Evolutionary conservation across 2,888 invertebrate genomes (phyloP).

Genomic region (Acheta domesticus): DNA sequence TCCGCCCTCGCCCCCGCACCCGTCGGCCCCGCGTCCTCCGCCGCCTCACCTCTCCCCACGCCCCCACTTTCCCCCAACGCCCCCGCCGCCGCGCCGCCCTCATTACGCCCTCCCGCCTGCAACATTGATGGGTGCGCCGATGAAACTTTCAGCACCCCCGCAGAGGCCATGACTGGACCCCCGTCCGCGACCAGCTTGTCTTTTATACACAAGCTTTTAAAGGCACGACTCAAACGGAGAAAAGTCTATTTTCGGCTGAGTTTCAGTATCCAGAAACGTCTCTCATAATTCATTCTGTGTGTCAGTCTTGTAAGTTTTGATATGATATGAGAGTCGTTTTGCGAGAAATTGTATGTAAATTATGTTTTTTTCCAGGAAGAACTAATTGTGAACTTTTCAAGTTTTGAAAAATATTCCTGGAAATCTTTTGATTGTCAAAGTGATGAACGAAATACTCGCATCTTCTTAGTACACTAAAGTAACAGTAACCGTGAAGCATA

Average conservation of each 20-base stretch:
- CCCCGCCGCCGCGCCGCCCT: neutral
- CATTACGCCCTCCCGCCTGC: neutral
- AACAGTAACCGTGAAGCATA: too few relatives aligned
- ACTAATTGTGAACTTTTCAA: neutral
- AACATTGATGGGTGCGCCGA: neutral
- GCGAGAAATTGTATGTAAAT: neutral
- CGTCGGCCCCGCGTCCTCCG: neutral
- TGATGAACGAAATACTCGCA: neutral
- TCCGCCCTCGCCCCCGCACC: neutral
- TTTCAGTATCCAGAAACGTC: neutral
- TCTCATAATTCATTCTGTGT: neutral
- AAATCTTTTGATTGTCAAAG: neutral
- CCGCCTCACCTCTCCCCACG: neutral
- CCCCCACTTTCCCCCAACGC: neutral
- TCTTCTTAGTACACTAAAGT: too few relatives aligned
- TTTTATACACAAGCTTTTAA: conserved; percentile 18
- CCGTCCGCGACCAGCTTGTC: conserved; percentile 1
- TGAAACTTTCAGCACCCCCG: neutral
- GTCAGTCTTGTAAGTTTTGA: neutral
- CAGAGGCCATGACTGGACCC: neutral
- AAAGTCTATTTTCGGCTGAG: neutral
- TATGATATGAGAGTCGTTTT: too few relatives aligned
- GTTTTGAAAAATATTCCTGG: neutral
- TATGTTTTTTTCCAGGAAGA: neutral
- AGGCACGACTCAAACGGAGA: neutral